A percentile compares a stretch with the other conserved stretches of the same genome.
phyloP scores from a whole-genome alignment of 2,888 invertebrate species.

The Teinopalpus imperialis region DNA sequence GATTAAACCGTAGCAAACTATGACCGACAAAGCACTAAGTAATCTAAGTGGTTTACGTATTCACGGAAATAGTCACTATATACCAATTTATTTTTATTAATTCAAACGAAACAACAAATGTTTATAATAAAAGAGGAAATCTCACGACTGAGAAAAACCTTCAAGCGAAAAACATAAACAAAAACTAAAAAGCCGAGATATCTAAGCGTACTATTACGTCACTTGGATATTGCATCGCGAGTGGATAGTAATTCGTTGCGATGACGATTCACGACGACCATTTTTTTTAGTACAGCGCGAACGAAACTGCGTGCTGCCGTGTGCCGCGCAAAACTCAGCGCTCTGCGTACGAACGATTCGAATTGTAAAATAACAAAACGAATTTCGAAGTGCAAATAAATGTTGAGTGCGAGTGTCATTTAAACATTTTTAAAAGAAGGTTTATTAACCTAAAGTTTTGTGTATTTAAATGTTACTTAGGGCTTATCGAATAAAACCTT shows the following conservation, averaged over 20 bases:
- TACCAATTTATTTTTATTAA: too few species aligned
- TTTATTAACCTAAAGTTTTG: conserved; percentile 15
- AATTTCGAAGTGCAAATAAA: conserved; percentile 47
- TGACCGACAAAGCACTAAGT: too few species aligned
- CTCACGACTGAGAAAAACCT: too few species aligned
- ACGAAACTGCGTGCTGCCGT: conserved; percentile 63
- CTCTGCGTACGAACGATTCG: conserved; percentile 37
- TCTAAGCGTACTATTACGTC: conserved; percentile 28
- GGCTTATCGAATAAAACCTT: neutral
- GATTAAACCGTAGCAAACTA: too few species aligned
- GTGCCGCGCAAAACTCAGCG: conserved; percentile 43
- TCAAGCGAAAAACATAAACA: conserved; percentile 11
- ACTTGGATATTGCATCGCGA: conserved; percentile 33
- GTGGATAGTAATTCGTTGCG: conserved; percentile 51
- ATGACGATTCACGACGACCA: conserved; percentile 47
- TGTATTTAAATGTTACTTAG: neutral
- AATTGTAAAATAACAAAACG: conserved; percentile 45
- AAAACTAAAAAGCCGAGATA: neutral
- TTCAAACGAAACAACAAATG: too few species aligned
- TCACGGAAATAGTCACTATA: too few species aligned
- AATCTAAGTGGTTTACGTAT: too few species aligned
- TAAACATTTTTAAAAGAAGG: conserved; percentile 35
- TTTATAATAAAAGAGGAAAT: too few species aligned
- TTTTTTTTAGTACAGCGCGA: conserved; percentile 65
- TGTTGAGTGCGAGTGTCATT: conserved; percentile 55